Base-by-base conservation (phyloP, 2,888 invertebrate genomes). In the Drosophila mimica region DNA sequence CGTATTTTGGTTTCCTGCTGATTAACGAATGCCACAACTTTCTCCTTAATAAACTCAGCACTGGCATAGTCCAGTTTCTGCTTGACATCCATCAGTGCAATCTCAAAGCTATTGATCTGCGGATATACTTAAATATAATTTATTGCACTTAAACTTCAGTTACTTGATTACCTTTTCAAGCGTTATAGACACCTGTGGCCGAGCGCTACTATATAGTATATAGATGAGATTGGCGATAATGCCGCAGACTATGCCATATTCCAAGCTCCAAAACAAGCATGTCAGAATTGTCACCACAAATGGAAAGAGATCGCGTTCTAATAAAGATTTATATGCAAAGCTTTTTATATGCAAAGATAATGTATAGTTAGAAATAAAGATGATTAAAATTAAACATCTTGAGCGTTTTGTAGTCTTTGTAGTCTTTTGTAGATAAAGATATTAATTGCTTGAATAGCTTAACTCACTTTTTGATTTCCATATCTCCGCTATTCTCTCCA, bases 181-280 rank as follows among this genome's bases (percentile, higher is more conserved):
- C 1, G 83, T 79, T 40, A 93, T 95, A 53, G 94, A 94, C 60
- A 98, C 96, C 89, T 97, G 96, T 0, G 98, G 98, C 66, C 97
- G 93, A 0, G 98, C 97, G 70, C 97, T 96, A 75, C 96, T 96
- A 91, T 97, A 97, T 34, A 98, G 94, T 81, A 98, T 95, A 92
- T 97, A 97, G 67, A 97, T 91, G 53, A 98, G 93, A 93, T 97
- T 98, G 79, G 97, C 94, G 13, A 95, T 95, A 83, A 98, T 95
- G 58, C 98, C 98, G 81, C 96, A 95, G 51, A 97, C 94, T 89
- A 98, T 98, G 82, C 98, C 98, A 86, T 97, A 95, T 94, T 98
- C 97, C 88, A 98, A 94, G 79, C 97, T 96, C 91, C 97, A 94
- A 76, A 96, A 94, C 59, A 98, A 94, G 79, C 98, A 98, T 54